phyloP scores from a whole-genome alignment of 1,140 invertebrate species.

The Zaprionus ghesquierei region DNA sequence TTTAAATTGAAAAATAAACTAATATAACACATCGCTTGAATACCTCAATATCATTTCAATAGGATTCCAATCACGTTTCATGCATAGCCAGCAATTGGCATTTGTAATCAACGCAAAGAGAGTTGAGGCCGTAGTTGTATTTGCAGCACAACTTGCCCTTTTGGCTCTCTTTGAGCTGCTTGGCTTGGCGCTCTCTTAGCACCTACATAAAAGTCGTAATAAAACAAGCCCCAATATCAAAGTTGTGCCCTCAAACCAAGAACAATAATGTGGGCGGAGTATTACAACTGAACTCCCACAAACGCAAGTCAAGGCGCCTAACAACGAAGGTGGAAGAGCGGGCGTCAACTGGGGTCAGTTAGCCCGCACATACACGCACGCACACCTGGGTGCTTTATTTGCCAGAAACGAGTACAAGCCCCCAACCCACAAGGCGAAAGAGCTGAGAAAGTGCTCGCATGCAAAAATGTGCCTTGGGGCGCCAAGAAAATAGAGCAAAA shows the following conservation, averaged over 20 bases:
- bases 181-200: background rate
- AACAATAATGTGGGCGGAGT: slow-evolving; percentile 11
- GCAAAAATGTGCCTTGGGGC: slow-evolving; percentile 52
- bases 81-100: background rate
- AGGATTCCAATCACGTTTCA: background rate
- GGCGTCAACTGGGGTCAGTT: slow-evolving; percentile 19
- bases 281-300: slow-evolving; percentile 51
- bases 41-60: background rate
- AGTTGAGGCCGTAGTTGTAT: background rate
- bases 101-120: background rate
- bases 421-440: slow-evolving; percentile 35
- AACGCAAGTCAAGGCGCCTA: slow-evolving; percentile 28
- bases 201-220: background rate
- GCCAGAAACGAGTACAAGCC: slow-evolving; percentile 15
- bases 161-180: background rate
- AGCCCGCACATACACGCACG: slow-evolving; percentile 5
- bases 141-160: background rate
- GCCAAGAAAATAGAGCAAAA: slow-evolving; percentile 50
- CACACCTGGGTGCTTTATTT: background rate
- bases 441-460: slow-evolving; percentile 69
- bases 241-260: slow-evolving; percentile 35
- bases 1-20: background rate
- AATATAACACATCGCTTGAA: background rate
- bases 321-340: slow-evolving; percentile 16
- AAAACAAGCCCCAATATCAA: background rate